Conservation (phyloP, 2,113 vertebrate genomes). For the Siniperca chuatsi region DNA sequence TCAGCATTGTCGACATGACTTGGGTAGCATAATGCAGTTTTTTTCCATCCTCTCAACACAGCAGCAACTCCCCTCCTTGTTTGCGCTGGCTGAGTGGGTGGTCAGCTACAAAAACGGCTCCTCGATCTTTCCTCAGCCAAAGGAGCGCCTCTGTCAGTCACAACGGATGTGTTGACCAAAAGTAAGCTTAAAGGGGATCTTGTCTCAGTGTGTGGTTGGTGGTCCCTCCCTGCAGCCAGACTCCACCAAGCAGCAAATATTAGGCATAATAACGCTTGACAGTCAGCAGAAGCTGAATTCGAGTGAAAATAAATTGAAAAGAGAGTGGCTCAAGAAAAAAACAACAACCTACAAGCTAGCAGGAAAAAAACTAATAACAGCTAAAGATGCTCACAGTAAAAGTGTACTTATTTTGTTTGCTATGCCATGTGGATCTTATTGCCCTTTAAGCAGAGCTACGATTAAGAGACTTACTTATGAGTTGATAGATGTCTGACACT, state of each 20-base stretch:
- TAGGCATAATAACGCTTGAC: conserved; percentile 12
- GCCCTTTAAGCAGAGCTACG: conserved; percentile 25
- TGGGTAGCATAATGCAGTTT: conserved; percentile 10
- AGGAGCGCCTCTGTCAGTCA: conserved; percentile 40
- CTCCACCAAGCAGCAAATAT: conserved; percentile 31
- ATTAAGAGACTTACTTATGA: conserved; percentile 45
- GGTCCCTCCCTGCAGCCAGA: conserved; percentile 4
- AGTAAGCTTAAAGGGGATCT: conserved; percentile 20
- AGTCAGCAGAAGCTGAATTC: conserved; percentile 16
- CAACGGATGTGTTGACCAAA: conserved; percentile 36
- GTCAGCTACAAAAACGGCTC: conserved; percentile 32
- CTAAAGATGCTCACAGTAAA: neutral
- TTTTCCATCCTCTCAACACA: conserved; percentile 29
- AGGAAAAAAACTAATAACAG: neutral
- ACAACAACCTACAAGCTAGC: neutral
- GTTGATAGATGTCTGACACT: conserved; percentile 53
- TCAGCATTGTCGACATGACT: conserved; percentile 6
- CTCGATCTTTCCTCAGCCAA: conserved; percentile 18
- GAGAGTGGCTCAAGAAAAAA: neutral
- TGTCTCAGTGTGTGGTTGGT: conserved; percentile 21
- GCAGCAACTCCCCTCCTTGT: conserved; percentile 28
- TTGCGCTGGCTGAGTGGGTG: conserved; percentile 51
- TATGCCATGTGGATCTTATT: neutral
- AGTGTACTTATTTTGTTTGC: conserved; percentile 5
- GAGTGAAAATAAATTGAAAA: conserved; percentile 13